Conservation (phyloP, 1,140 invertebrate genomes). For the Listronotus bonariensis region DNA sequence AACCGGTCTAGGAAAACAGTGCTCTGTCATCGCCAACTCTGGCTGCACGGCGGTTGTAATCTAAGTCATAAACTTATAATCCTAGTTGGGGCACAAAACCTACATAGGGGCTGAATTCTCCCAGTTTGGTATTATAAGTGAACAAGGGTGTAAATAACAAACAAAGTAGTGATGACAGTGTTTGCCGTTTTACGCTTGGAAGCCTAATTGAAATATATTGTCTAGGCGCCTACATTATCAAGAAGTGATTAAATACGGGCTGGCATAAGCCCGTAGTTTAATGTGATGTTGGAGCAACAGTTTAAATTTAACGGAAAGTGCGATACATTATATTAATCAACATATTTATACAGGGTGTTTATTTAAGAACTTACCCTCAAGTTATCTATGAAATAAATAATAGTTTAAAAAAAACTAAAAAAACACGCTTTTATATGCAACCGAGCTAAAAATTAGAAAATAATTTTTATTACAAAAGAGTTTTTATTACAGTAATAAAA, state of each 20-base stretch:
- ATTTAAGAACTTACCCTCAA: no score
- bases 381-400: no score
- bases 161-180: constrained; percentile 53
- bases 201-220: constrained; percentile 55
- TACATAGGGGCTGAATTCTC: constrained; percentile 14
- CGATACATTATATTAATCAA: no score
- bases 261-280: not conserved
- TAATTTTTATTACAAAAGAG: no score
- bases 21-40: constrained; percentile 17
- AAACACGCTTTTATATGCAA: no score
- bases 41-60: constrained; percentile 21
- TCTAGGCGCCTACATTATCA: constrained; percentile 37
- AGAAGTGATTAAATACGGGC: constrained; percentile 15
- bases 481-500: no score
- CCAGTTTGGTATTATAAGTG: constrained; percentile 19
- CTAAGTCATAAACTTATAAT: constrained; percentile 28
- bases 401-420: no score
- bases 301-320: no score
- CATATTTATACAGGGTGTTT: no score
- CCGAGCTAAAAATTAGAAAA: no score
- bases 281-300: not conserved
- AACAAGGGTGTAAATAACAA: constrained; percentile 52
- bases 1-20: constrained; percentile 22
- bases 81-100: constrained; percentile 14
- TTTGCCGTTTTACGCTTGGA: constrained; percentile 41